Evolutionary conservation across 2,797 vertebrate genomes (phyloP), one percentile per base, ranked within the genome.

Genomic region (Eulemur coronatus): DNA sequence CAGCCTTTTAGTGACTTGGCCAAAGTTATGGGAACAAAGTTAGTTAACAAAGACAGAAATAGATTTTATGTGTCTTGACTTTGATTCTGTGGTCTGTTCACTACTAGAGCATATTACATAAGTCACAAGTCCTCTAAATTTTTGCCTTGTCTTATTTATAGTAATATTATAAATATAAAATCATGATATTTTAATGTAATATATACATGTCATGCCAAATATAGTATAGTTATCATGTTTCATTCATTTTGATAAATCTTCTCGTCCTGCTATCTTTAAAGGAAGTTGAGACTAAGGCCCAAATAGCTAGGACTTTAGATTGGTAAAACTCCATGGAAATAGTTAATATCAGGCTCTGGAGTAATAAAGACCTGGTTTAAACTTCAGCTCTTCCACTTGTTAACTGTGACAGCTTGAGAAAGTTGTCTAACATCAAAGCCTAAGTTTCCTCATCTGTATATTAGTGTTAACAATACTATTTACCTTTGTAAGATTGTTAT

Each of bases 41-140:
- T 50, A 91, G 33, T 69, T 96, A 72, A 87, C 33, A 80, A 46
- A 91, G 15, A 26, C 9, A n/a, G 30, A 78, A 65, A 85, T 2
- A 46, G 30, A 95, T 87, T 46, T 85, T 35, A 76, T 70, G 55
- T 82, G 89, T 86, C 76, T 70, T 93, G 33, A 70, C n/a, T 84
- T 82, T 92, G 76, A 89, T 92, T 84, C 28, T 65, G 35, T 43
- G 38, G 11, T 52, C 13, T 82, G 14, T 46, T 94, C 17, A 84
- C 48, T 65, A 73, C 46, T 41, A 88, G 22, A 55, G 5, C 33
- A 76, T 50, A 76, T 59, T 76, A 89, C 22, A 35, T 48, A 91
- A 18, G 38, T 69, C 41, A 93, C 50, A 89, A 70, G 35, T 70
- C 84, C 12, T 67, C 33, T 75, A 50, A 50, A 59, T 55, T 82